phyloP scores from a whole-genome alignment of 92 coral and sea anemone species.

The Desmophyllum pertusum region DNA sequence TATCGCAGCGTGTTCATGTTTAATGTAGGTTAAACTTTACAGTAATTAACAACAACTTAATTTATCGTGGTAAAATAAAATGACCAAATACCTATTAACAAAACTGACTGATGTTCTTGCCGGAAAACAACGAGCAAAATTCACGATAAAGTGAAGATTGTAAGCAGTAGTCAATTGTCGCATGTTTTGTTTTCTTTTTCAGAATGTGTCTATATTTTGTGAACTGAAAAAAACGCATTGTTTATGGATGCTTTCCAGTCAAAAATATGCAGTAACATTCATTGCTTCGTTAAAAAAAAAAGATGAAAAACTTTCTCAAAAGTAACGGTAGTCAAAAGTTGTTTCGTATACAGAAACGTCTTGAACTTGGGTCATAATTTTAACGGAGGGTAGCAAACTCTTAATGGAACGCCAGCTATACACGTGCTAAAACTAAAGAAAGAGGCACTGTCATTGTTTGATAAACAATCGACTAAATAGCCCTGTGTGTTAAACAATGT shows the following conservation, averaged over 20 bases:
- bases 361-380: background rate
- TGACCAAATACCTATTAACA: background rate
- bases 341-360: background rate
- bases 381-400: background rate
- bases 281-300: background rate
- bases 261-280: background rate
- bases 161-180: background rate
- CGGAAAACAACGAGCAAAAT: background rate
- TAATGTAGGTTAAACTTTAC: too few species aligned
- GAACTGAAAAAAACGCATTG: background rate
- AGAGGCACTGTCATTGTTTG: background rate
- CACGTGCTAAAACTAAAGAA: constrained; percentile 18
- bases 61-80: background rate
- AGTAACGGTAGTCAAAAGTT: background rate
- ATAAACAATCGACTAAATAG: background rate
- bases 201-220: background rate
- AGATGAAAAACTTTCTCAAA: background rate
- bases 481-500: constrained; percentile 1
- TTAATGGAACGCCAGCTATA: background rate
- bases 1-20: background rate
- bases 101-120: background rate
- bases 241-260: background rate
- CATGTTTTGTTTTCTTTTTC: background rate
- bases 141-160: background rate
- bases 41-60: background rate